Base-by-base conservation (phyloP, 2,888 invertebrate species). In the Drosophila fulvimacula region DNA sequence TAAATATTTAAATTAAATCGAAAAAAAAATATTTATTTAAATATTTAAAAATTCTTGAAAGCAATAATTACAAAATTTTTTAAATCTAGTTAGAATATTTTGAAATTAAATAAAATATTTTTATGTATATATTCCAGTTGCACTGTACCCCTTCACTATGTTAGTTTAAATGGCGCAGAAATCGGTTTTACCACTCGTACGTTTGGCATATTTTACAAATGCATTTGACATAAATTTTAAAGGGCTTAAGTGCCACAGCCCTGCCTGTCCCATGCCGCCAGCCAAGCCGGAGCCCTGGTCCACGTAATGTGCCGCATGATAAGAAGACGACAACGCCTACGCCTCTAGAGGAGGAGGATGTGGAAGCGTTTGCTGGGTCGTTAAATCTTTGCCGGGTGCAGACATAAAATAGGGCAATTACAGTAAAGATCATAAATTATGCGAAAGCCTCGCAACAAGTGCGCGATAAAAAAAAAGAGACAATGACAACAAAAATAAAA, bases 181-280 rank as follows among this genome's bases (percentile, higher is more conserved):
- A 89, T 89, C 85, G 83, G 83, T 75, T 73, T 82, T 75, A 65
- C 71, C 75, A 80, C 83, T 82, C 89, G 83, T 88, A 86, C 78
- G 79, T 87, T 85, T 85, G 88, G 88, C 79, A 84, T 85, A 89
- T 85, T 85, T 85, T 89, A 85, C 85, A 85, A 88, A 87, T 89
- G 89, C 82, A 85, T 85, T 89, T 89, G 88, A 89, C 79, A 87
- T 85, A 85, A 89, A 85, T 85, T 89, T 84, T 84, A 88, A 77
- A 81, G 71, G 87, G 82, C 80, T 89, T 89, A 79, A 74, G 76
- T 75, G 73, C 56, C 68, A 27, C 55, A 71, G 63, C 55, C 41
- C 61, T 36, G 48, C 56, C 59, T 24, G 64, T 24, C 52, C n/a
- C 52, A 15, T 34, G 21, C 24, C 36, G 36, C 24, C 15, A 5